Evolutionary conservation across 1,140 invertebrate species (phyloP).

Genomic region (Muscidifurax raptorellus): DNA sequence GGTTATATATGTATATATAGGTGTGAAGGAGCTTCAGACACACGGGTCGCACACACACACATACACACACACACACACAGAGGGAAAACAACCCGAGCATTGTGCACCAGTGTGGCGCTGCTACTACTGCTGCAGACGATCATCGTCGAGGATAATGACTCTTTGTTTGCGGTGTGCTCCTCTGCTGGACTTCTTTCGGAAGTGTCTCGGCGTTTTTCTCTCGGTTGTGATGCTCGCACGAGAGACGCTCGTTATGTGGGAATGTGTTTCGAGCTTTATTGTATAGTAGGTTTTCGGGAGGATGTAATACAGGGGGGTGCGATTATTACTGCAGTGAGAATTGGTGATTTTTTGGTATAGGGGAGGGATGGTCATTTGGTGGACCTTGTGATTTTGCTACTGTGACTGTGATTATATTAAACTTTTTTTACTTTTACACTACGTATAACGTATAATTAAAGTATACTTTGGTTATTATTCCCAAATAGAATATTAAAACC

Average conservation of each 20-base stretch:
- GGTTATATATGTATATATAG: background rate
- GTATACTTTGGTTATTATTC: too few relatives aligned
- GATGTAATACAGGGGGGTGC: too few relatives aligned
- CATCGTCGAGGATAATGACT: constrained; percentile 14
- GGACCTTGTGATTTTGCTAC: too few relatives aligned
- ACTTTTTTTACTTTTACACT: too few relatives aligned
- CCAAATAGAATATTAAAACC: too few relatives aligned
- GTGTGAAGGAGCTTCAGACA: background rate
- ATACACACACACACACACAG: background rate
- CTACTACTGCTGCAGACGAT: background rate
- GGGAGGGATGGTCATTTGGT: too few relatives aligned
- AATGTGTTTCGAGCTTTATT: background rate
- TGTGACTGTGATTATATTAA: too few relatives aligned
- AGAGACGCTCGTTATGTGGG: background rate
- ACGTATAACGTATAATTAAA: too few relatives aligned
- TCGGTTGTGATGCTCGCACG: background rate
- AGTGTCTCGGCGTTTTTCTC: background rate
- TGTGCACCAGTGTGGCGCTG: background rate
- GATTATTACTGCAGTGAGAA: too few relatives aligned
- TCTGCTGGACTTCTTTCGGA: background rate
- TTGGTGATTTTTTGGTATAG: too few relatives aligned
- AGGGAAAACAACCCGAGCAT: background rate
- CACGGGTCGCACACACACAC: too few relatives aligned
- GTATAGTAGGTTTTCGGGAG: too few relatives aligned
- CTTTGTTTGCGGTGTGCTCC: constrained; percentile 15